Conservation (phyloP, 2,888 invertebrate species). For the Cartodere bifasciata region DNA sequence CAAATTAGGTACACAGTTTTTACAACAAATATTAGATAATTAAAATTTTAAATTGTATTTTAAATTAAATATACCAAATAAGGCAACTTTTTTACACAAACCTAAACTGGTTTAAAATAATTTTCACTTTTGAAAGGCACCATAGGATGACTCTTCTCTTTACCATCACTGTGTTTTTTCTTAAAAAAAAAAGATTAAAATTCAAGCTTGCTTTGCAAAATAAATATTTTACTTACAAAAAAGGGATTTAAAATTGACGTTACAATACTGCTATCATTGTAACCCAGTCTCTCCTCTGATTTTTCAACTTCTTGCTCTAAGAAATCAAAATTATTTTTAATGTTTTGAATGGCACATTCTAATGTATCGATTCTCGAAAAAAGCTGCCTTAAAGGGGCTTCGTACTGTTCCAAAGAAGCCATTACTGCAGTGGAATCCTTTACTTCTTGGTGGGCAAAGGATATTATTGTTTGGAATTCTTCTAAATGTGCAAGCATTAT, state of each 20-base stretch:
- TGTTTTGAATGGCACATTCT: slow-evolving; percentile 20
- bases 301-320: slow-evolving; percentile 23
- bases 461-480: slow-evolving; percentile 25
- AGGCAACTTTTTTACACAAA: too few relatives aligned
- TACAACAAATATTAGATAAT: too few relatives aligned
- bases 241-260: slow-evolving; percentile 24
- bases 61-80: too few relatives aligned
- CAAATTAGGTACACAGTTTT: too few relatives aligned
- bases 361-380: slow-evolving; percentile 22
- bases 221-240: slow-evolving; percentile 24
- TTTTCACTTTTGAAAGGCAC: too few relatives aligned
- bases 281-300: slow-evolving; percentile 20
- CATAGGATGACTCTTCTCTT: too few relatives aligned
- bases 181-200: too few relatives aligned
- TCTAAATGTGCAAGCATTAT: slow-evolving; percentile 25
- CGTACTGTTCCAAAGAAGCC: slow-evolving; percentile 17
- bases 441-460: slow-evolving; percentile 21
- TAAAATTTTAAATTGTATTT: too few relatives aligned
- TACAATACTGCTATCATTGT: slow-evolving; percentile 18
- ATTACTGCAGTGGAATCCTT: slow-evolving; percentile 20
- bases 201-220: too few relatives aligned
- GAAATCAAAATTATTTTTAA: slow-evolving; percentile 21
- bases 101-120: too few relatives aligned
- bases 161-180: too few relatives aligned
- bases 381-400: slow-evolving; percentile 19